Base-by-base conservation (phyloP, 2,888 invertebrate species). In the Monopis laevigella region DNA sequence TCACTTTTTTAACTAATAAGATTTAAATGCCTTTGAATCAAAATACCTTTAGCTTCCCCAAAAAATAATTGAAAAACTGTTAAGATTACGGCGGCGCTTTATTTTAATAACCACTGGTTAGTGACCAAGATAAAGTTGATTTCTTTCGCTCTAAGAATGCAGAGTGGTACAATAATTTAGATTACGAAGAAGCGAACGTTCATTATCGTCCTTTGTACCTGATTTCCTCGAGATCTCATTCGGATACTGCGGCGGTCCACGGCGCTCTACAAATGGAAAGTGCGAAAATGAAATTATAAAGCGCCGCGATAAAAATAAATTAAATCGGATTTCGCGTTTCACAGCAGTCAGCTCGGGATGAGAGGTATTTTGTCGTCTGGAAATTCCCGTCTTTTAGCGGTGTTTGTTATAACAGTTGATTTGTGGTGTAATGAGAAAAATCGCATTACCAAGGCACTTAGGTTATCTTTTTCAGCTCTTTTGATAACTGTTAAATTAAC, bases 201-300 rank as follows among this genome's bases (percentile, higher is more conserved):
- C 78, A 80, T 80, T 80, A 78, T 80, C 78, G 77, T 78, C 74
- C 78, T 80, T 80, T 78, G 80, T 80, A 80, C 70, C 71, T 72
- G 80, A 80, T 80, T 78, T 77, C 70, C 73, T 65, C 54, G 64
- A 80, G 80, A 80, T 80, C 78, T 74, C 80, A 80, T 80, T 78
- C 77, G 70, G 80, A 80, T 80, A 80, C 74, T 74, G 70, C 69
- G 62, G 59, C 66, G 62, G 72, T 71, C 75, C 73, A 66, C 73
- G 71, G 70, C 67, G 68, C 65, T 65, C 74, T 66, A 72, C 67
- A 80, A 78, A 77, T 75, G 75, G 75, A 78, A 80, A 80, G 80
- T 80, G 81, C 74, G 81, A 80, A 81, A 80, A 80, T 80, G 75
- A 81, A 81, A 81, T 81, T 80, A 80, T 78, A 78, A 80, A 78